Percentiles rank a stretch among this genome's conserved stretches.
These are phyloP conservation scores for Imbricaverruca yamaguchii DNA, from an alignment of 2,888 invertebrate species.

Conservation along the genomic window DNA sequence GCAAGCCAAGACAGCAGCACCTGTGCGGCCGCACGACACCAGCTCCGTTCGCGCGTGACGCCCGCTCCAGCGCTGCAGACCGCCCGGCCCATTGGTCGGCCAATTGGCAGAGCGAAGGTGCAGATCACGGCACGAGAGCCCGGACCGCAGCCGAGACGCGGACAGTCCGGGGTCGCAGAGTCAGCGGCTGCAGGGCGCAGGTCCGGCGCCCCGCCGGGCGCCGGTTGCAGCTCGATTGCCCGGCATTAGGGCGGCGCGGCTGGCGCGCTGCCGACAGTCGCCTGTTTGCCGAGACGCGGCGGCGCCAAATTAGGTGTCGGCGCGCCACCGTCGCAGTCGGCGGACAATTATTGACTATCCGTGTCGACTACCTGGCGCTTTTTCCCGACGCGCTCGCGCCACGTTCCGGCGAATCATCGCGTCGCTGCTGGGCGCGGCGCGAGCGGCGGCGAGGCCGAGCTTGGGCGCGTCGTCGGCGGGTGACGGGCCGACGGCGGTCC, in stretches of 20 bases:
- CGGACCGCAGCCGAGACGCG: neutral
- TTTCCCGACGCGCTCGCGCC: neutral
- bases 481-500: neutral
- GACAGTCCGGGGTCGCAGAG: neutral
- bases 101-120: neutral
- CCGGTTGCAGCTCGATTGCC: neutral
- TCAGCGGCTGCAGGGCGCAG: neutral
- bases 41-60: neutral
- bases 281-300: neutral
- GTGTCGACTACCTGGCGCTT: neutral
- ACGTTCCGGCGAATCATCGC: neutral
- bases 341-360: neutral
- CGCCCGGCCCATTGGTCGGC: neutral
- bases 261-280: neutral
- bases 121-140: neutral
- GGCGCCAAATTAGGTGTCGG: slow-evolving; percentile 8
- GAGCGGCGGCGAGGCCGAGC: neutral
- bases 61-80: neutral
- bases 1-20: neutral
- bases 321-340: neutral
- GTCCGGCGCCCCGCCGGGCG: neutral
- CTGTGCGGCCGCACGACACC: neutral
- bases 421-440: neutral
- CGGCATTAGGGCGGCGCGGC: neutral
- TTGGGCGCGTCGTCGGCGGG: neutral